Evolutionary conservation across 2,113 vertebrate genomes (phyloP).

Genomic region (Carassius auratus): DNA sequence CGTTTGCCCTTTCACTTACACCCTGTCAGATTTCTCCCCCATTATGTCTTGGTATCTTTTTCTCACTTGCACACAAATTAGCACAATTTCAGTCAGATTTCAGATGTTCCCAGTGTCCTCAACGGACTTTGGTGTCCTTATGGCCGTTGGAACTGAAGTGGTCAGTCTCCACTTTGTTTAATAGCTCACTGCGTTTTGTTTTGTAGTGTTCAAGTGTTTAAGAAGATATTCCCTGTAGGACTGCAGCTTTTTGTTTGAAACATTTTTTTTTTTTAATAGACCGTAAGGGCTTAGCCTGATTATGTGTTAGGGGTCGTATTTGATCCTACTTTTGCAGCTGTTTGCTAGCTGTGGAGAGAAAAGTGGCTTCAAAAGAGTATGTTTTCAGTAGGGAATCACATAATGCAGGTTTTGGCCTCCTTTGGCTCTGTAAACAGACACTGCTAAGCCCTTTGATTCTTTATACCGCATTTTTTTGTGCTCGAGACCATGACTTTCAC

Average conservation of each 20-base stretch:
- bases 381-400: slow-evolving; percentile 7
- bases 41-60: neutral
- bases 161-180: slow-evolving; percentile 44
- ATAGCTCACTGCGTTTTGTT: slow-evolving; percentile 48
- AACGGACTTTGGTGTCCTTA: slow-evolving; percentile 29
- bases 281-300: slow-evolving; percentile 40
- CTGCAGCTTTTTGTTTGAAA: slow-evolving; percentile 13
- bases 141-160: neutral
- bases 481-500: neutral
- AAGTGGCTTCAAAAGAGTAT: neutral
- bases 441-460: neutral
- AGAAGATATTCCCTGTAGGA: slow-evolving; percentile 33
- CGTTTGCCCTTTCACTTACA: neutral
- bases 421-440: neutral
- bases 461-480: neutral
- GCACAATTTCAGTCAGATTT: neutral
- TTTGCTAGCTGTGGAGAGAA: slow-evolving; percentile 44
- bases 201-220: slow-evolving; percentile 32
- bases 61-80: neutral
- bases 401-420: neutral
- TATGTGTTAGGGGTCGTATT: slow-evolving; percentile 21
- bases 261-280: neutral
- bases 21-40: neutral
- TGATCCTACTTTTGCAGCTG: slow-evolving; percentile 49
- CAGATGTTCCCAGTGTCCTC: slow-evolving; percentile 21